Conservation (phyloP, 2,797 vertebrate species). For the Smutsia temminckii region DNA sequence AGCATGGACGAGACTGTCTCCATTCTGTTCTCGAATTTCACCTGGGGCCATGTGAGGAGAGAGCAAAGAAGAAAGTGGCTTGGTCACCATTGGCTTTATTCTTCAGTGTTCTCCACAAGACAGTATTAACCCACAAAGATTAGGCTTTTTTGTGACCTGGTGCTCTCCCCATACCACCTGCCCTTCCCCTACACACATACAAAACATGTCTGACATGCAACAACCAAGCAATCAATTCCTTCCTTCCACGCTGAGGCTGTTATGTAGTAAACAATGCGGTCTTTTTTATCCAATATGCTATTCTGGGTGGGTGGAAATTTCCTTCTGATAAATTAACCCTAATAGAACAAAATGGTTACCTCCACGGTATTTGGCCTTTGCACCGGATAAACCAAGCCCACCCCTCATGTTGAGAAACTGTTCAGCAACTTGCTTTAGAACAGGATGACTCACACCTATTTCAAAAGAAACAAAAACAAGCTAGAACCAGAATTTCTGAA, state of each 20-base stretch:
- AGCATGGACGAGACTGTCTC: constrained; percentile 89
- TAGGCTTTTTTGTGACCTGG: background rate
- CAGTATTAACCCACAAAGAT: background rate
- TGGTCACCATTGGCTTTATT: background rate
- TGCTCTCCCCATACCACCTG: background rate
- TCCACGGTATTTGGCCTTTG: constrained; percentile 90
- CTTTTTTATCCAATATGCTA: background rate
- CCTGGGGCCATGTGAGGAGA: constrained; percentile 83
- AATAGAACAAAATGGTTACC: constrained; percentile 82
- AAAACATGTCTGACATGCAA: background rate
- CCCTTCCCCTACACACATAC: background rate
- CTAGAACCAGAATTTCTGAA: constrained; percentile 24
- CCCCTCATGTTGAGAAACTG: constrained; percentile 88
- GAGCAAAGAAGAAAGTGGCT: background rate
- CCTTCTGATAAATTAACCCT: background rate
- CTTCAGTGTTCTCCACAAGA: background rate
- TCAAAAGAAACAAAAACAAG: constrained; percentile 37
- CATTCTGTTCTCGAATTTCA: constrained; percentile 89
- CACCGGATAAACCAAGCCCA: constrained; percentile 86
- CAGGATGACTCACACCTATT: constrained; percentile 91
- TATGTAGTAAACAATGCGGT: background rate
- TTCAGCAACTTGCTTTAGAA: constrained; percentile 91
- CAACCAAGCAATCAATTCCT: background rate
- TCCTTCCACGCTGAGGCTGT: background rate
- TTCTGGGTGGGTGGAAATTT: background rate